Evolutionary conservation across 2,113 vertebrate genomes (phyloP), one percentile per base, ranked within the genome.

Genomic region (Bufo gargarizans): DNA sequence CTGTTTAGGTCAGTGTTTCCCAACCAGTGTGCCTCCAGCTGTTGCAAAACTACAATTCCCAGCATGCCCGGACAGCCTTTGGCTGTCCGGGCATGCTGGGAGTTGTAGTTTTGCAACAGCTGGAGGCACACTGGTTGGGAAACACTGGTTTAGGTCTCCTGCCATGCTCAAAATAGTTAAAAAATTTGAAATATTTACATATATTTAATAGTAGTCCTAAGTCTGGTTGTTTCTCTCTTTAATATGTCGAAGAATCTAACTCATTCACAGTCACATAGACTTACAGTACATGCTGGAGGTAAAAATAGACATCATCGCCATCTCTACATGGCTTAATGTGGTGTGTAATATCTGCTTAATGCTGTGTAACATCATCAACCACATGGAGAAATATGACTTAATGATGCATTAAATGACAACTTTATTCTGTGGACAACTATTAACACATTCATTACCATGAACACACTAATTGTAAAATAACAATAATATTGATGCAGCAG

Each of bases 261-360:
- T 19, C 45, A 53, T 86, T 86, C 69, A 65, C 55, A 77, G 43
- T 77, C 43, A 53, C 69, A 65, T 78, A 76, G 0, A 63, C 43
- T 33, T 58, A 58, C 3, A 6, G 10, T 86, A 86, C 20, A 65
- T 53, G n/a, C 6, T 12, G 17, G 50, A 45, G 6, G 45, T 78
- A 86, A 86, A 86, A 86, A 86, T 86, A 86, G 22, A 78, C 45
- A 71, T 19, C 77, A 20, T 16, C 45, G 7, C 74, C 45, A 65
- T 77, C 61, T 86, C 74, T 77, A 61, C 14, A 77, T 77, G 72
- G 56, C 53, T 47, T 86, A 86, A 86, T 86, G 74, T 77, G 74
- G 85, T 86, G 85, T 78, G 58, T 86, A 86, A 86, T 86, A 77
- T 86, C 43, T 63, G 74, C 58, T 58, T 86, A 86, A 86, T 86